Evolutionary conservation across 2,113 vertebrate genomes (phyloP).

Genomic region (Colinus virginianus): DNA sequence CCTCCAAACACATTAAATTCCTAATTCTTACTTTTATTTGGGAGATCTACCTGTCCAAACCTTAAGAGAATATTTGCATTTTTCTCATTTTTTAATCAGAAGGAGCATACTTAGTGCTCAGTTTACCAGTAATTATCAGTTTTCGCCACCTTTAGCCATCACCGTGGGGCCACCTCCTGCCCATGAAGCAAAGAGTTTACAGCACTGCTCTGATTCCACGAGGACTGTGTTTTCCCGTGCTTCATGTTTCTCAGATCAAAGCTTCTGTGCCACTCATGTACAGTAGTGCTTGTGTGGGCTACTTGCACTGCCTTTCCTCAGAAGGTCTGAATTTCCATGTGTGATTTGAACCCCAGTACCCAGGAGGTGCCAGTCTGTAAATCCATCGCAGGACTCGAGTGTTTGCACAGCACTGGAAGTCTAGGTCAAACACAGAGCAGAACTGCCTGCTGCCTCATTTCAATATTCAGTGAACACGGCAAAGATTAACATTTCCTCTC

Average conservation of each 20-base stretch:
- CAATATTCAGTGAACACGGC: slow-evolving; percentile 70
- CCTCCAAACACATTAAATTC: not conserved
- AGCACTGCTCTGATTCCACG: not conserved
- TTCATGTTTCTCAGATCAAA: not conserved
- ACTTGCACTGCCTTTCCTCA: not conserved
- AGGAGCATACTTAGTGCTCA: not conserved
- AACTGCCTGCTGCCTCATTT: slow-evolving; percentile 61
- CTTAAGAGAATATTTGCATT: not conserved
- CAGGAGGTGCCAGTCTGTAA: not conserved
- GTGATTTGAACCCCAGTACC: fast-evolving
- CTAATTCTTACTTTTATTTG: not conserved
- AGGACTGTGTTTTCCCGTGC: not conserved
- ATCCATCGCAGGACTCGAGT: not conserved
- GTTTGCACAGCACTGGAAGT: not conserved
- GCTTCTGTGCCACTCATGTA: not conserved
- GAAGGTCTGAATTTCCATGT: not conserved
- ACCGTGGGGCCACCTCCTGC: not conserved
- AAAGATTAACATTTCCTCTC: slow-evolving; percentile 77
- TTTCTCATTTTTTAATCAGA: not conserved
- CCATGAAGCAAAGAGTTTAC: not conserved
- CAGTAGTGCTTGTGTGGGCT: not conserved
- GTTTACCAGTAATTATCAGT: not conserved
- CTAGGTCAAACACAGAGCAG: slow-evolving; percentile 48
- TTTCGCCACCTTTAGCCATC: not conserved
- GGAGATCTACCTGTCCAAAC: not conserved